Conservation (phyloP, 1,140 invertebrate genomes). For the Calosoma granatense region DNA sequence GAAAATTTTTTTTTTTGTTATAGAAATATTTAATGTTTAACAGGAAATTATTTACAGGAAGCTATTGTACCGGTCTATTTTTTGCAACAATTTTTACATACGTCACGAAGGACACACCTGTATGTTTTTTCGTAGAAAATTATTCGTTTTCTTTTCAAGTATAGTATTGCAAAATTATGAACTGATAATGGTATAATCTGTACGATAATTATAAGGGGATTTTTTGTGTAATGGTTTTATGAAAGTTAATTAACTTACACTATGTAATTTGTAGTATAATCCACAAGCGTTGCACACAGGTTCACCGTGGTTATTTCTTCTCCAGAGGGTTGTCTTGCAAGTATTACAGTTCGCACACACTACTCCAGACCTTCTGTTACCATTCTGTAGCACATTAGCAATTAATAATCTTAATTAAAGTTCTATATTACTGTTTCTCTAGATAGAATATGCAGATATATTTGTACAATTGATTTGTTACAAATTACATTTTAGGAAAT, state of each 20-base stretch:
- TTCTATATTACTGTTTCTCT: neutral
- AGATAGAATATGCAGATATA: neutral
- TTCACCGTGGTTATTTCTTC: slow-evolving; percentile 78
- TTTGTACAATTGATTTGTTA: too few relatives aligned
- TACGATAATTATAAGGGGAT: too few relatives aligned
- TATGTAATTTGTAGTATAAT: slow-evolving; percentile 81
- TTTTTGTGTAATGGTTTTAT: too few relatives aligned
- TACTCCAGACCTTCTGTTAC: slow-evolving; percentile 62
- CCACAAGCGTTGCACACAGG: slow-evolving; percentile 89
- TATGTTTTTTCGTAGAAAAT: neutral
- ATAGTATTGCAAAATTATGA: too few relatives aligned
- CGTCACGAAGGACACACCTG: neutral
- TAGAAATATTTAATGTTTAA: too few relatives aligned
- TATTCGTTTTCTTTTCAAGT: neutral
- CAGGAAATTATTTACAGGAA: too few relatives aligned
- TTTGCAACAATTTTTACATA: neutral
- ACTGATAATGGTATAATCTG: too few relatives aligned
- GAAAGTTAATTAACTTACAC: slow-evolving; percentile 57
- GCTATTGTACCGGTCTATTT: too few relatives aligned
- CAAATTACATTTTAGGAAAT: too few relatives aligned
- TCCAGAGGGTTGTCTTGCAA: slow-evolving; percentile 75
- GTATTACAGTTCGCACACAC: slow-evolving; percentile 83
- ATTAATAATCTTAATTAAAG: slow-evolving; percentile 5
- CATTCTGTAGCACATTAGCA: slow-evolving; percentile 46
- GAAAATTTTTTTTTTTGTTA: too few relatives aligned